Conservation (phyloP, 2,113 vertebrate species). For the Egretta garzetta region DNA sequence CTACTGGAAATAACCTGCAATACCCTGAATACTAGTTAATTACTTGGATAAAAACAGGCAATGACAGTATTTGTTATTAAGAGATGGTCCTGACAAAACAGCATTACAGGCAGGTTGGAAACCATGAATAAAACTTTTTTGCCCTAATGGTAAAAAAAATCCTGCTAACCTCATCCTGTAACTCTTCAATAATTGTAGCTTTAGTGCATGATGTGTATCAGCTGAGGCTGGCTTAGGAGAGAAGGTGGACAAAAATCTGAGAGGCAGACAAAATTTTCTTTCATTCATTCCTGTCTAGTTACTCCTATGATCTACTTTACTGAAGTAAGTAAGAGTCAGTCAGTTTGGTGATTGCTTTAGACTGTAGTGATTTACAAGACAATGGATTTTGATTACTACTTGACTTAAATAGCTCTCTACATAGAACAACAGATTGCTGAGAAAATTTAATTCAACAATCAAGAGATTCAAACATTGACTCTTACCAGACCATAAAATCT, state of each 20-base stretch:
- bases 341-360: neutral
- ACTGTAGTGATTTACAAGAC: slow-evolving; percentile 3
- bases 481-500: slow-evolving; percentile 35
- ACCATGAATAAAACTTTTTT: neutral
- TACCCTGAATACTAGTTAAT: neutral
- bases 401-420: neutral
- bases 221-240: neutral
- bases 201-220: neutral
- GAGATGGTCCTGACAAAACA: neutral
- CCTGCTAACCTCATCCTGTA: neutral
- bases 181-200: neutral
- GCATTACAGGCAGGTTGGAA: neutral
- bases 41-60: neutral
- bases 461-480: slow-evolving; percentile 31
- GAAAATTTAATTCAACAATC: slow-evolving; percentile 53
- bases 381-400: slow-evolving; percentile 33
- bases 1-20: neutral
- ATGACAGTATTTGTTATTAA: neutral
- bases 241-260: neutral
- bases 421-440: slow-evolving; percentile 2
- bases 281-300: neutral
- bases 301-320: neutral
- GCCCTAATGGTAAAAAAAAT: neutral
- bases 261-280: neutral
- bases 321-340: neutral